Evolutionary conservation across 2,113 vertebrate genomes (phyloP).

Genomic region (Neotoma lepida): DNA sequence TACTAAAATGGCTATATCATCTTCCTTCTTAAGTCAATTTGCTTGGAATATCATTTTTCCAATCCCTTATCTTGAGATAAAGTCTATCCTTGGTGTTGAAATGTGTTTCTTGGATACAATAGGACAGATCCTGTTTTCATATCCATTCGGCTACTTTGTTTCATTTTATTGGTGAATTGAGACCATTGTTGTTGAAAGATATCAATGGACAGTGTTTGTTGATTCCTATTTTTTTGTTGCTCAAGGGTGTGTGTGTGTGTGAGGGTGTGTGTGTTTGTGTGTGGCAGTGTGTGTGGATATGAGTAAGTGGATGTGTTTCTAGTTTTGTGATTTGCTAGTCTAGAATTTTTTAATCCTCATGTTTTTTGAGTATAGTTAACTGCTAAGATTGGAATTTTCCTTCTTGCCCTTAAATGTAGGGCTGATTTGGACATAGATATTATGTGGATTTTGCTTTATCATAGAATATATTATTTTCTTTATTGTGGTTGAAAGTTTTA

Average conservation of each 20-base stretch:
- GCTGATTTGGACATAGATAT: not conserved
- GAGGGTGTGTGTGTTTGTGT: not conserved
- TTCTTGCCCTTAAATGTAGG: not conserved
- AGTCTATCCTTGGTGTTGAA: too few species aligned
- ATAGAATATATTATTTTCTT: not conserved
- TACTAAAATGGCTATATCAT: too few species aligned
- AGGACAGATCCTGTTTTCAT: too few species aligned
- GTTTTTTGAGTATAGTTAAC: not conserved
- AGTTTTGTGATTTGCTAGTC: not conserved
- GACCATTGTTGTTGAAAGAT: too few species aligned
- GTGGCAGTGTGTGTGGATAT: not conserved
- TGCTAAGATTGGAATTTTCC: not conserved
- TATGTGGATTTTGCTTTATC: not conserved
- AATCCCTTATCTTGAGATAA: too few species aligned
- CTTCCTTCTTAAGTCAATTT: too few species aligned
- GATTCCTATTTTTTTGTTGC: too few species aligned
- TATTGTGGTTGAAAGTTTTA: not conserved
- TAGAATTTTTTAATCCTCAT: not conserved
- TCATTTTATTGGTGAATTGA: too few species aligned
- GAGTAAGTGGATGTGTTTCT: not conserved
- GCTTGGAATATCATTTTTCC: too few species aligned
- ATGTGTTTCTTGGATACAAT: too few species aligned
- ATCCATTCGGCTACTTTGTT: too few species aligned
- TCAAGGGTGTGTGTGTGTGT: not conserved
- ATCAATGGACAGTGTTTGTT: too few species aligned